Evolutionary conservation across 2,888 invertebrate genomes (phyloP), one percentile per base, ranked within the genome.

Genomic region (Tricholauxania praeusta): DNA sequence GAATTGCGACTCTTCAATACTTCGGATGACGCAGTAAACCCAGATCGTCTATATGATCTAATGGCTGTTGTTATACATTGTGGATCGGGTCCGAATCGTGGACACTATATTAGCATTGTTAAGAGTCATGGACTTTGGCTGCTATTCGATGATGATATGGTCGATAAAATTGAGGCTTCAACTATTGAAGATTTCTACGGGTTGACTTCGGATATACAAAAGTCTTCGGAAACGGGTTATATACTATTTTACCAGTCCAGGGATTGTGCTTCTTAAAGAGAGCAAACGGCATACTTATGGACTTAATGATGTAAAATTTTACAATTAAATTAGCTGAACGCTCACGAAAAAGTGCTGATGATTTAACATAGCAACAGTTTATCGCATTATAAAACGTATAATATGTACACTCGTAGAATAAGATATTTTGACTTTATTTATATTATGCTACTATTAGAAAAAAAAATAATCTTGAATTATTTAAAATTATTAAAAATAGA

Each of bases 1-100:
- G 99, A 99, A 88, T 89, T 99, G 83, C 91, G 99, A 81, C 91
- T 99, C 76, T 99, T 99, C 88, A 99, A 99, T 89, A 98, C 98
- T 83, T 97, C 97, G 76, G 99, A 99, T 86, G 99, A 99, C 90
- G 98, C 98, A 32, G 95, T 97, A 77, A 98, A 99, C 89, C 98
- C 98, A 49, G 99, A 99, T 89, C 92, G 98, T 78, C 90, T 99
- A 83, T 99, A 99, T 89, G 99, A 99, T 89, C 90, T 99, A 82
- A 98, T 99, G 77, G 99, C 99, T 59, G 99, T 99, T 79, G 99
- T 99, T 79, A 98, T 99, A 82, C 99, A 99, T 89, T 99, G 99
- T 89, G 99, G 99, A 77, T 98, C 97, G 78, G 99, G 99, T 67
- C 98, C 99, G 79, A 99, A 99, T 89, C 92, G 99, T 75, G 99